Evolutionary conservation across 2,113 vertebrate species (phyloP).

Genomic region (human): DNA sequence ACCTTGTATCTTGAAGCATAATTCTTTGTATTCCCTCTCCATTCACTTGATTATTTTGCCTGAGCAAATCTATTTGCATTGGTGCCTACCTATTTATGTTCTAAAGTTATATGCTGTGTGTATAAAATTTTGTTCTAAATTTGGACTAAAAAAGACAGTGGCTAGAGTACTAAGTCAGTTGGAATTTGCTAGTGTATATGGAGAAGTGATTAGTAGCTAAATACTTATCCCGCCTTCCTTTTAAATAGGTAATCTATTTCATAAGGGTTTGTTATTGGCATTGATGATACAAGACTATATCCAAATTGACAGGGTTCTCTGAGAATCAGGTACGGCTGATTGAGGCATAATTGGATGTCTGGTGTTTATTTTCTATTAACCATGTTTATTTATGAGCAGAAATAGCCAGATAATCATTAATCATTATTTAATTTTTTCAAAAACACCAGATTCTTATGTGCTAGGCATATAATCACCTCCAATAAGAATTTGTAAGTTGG

Average conservation of each 20-base stretch:
- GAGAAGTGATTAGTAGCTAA: background rate
- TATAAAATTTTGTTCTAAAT: background rate
- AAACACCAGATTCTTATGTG: background rate
- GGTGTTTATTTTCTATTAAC: constrained; percentile 39
- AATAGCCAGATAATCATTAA: background rate
- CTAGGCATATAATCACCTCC: background rate
- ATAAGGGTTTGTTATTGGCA: constrained; percentile 12
- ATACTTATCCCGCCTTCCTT: background rate
- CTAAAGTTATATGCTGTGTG: background rate
- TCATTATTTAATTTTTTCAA: constrained; percentile 16
- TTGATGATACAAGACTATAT: constrained; percentile 17
- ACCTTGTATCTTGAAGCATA: background rate
- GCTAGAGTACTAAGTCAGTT: background rate
- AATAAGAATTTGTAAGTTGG: background rate
- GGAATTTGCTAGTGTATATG: background rate
- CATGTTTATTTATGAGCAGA: constrained; percentile 39
- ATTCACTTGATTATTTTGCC: background rate
- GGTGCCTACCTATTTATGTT: background rate
- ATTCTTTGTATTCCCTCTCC: background rate
- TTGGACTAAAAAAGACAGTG: background rate
- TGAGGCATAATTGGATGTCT: background rate
- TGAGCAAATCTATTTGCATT: background rate
- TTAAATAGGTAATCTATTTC: background rate
- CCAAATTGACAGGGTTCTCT: constrained; percentile 34
- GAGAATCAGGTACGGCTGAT: background rate